phyloP scores from a whole-genome alignment of 2,797 vertebrate species.

The Sphenopsis melanotis region DNA sequence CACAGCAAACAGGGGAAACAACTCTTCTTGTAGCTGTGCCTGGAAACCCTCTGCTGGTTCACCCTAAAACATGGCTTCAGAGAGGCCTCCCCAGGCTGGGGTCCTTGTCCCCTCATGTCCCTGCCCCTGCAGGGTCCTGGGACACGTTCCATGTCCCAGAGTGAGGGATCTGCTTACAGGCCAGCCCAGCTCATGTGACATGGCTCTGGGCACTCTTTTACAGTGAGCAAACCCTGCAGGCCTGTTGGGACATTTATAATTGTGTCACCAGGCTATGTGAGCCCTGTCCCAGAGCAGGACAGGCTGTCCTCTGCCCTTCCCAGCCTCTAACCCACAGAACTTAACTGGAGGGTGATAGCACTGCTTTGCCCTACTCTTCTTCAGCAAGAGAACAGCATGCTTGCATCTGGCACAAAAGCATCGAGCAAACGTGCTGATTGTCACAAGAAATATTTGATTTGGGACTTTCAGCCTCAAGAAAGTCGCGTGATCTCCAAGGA shows the following conservation, averaged over 20 bases:
- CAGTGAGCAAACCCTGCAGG: background rate
- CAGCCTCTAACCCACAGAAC: background rate
- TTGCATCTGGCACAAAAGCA: background rate
- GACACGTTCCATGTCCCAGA: background rate
- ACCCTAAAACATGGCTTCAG: background rate
- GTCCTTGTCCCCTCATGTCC: background rate
- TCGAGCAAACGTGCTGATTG: fast-evolving
- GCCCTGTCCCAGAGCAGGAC: background rate
- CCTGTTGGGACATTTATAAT: background rate
- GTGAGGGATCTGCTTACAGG: background rate
- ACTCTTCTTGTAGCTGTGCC: background rate
- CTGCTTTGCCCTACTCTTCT: background rate
- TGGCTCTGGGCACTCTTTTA: background rate
- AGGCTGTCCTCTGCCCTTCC: constrained; percentile 2
- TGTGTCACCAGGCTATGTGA: background rate
- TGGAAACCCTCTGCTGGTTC: background rate
- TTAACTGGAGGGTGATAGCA: background rate
- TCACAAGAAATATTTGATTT: background rate
- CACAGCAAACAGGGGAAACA: background rate
- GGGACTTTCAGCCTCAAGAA: background rate
- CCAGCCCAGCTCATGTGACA: fast-evolving
- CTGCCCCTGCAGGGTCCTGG: background rate
- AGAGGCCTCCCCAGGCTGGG: background rate
- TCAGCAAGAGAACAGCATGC: background rate
- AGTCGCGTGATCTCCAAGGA: background rate